Conservation (phyloP, 2,888 invertebrate genomes). For the Apodemia mormo region DNA sequence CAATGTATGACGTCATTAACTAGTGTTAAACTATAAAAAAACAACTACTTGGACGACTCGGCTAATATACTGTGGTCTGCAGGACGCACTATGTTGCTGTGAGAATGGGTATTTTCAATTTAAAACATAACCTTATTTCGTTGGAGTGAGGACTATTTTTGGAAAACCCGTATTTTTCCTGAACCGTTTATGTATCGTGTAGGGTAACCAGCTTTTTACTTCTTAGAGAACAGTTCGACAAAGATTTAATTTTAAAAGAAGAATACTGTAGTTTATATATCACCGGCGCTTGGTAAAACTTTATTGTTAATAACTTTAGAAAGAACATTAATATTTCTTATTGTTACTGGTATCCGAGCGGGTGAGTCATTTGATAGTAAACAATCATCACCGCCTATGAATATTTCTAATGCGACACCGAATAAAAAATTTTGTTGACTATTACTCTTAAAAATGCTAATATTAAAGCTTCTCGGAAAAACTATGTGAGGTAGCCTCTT, state of each 20-base stretch:
- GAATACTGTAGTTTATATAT: neutral
- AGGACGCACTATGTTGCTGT: neutral
- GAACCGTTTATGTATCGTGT: neutral
- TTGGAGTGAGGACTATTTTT: neutral
- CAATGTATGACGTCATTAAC: slow-evolving; percentile 2
- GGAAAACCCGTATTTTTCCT: neutral
- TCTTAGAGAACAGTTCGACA: neutral
- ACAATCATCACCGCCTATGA: no score
- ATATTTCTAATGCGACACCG: no score
- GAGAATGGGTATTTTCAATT: slow-evolving; percentile 20
- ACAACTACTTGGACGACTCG: neutral
- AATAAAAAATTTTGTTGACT: no score
- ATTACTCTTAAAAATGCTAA: neutral
- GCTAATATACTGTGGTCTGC: neutral
- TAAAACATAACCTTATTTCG: neutral
- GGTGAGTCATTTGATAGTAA: no score
- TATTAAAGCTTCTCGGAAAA: no score
- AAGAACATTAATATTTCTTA: no score
- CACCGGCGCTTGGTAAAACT: neutral
- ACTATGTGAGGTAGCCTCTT: neutral
- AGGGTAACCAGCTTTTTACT: neutral
- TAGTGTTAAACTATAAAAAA: slow-evolving; percentile 3
- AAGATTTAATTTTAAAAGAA: neutral
- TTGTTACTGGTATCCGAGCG: no score
- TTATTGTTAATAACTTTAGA: no score